Base-by-base conservation (phyloP, 2,797 vertebrate species). In the Pangasius krempfi region DNA sequence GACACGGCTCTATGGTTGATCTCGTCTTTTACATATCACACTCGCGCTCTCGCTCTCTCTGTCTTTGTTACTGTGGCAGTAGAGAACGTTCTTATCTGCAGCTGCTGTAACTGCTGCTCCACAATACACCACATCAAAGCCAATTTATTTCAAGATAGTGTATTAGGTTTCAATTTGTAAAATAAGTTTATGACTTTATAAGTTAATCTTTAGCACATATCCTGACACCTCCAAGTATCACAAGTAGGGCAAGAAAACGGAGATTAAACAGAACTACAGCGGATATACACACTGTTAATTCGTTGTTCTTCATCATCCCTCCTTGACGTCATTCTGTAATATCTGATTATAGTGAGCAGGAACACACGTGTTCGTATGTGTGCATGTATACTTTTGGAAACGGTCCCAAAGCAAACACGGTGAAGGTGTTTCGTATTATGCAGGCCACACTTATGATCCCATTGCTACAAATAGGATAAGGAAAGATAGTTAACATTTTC, bases 1-100 rank as follows among this genome's bases (percentile, higher is more conserved):
- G 92, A 95, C 94, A 94, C 92, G 93, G 95, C 95, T 95, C 94
- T 88, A 94, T 60, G 94, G 95, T 96, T 96, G 95, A 96, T 96
- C 95, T 96, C 92, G 93, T 89, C 95, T 96, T 96, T 96, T 95
- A 95, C 95, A 96, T 95, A 95, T 94, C 92, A 90, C 93, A 92
- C 91, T 93, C 93, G 58, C 91, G 1, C 91, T 93, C 92, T 92
- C 87, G 83, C 88, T 89, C 90, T 89, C 91, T 89, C 89, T 80
- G 22, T 87, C 87, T 76, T 76, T 79, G 37, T 81, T 72, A 50
- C 76, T 80, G 58, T 86, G 87, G 86, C 10, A 91, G 92, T 58
- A 12, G 73, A 76, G 73, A 88, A 68, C 18, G 27, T 85, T 86
- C 78, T 89, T 86, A 86, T 86, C 84, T 86, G 64, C 70, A 0